Percentiles rank a stretch among this genome's conserved stretches.
phyloP scores from a whole-genome alignment of 2,888 invertebrate species.

The Pachycephus smyrnensis region DNA sequence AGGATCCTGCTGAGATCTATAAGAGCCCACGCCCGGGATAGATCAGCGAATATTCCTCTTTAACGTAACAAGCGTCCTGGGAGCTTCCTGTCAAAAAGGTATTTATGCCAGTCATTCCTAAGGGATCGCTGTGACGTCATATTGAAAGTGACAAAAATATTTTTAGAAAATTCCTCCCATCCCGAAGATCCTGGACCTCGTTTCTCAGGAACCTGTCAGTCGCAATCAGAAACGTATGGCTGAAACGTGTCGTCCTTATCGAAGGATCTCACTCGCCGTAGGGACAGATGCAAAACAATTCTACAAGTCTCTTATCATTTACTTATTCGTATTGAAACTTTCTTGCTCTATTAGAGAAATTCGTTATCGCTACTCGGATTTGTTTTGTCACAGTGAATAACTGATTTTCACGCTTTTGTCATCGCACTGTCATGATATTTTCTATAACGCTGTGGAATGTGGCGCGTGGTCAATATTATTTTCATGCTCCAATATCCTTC shows the following conservation, averaged over 20 bases:
- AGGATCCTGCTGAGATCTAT: background rate
- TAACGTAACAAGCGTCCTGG: background rate
- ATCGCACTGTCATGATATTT: background rate
- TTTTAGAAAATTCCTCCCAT: background rate
- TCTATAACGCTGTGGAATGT: background rate
- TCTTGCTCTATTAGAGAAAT: background rate
- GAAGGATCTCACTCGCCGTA: background rate
- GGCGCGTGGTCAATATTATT: background rate
- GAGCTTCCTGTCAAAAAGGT: background rate
- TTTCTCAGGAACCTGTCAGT: background rate
- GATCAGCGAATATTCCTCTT: slow-evolving; percentile 7
- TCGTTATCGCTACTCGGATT: background rate
- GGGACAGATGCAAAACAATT: background rate
- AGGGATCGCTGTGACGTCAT: background rate
- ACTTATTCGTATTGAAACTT: background rate
- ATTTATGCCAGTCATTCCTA: background rate
- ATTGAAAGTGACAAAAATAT: background rate
- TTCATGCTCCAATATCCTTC: background rate
- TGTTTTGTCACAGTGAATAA: background rate
- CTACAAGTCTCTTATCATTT: background rate
- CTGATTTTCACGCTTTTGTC: background rate
- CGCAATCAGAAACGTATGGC: background rate
- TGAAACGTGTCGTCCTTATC: background rate
- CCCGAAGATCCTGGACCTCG: background rate
- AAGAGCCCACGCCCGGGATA: slow-evolving; percentile 10